phyloP scores from a whole-genome alignment of 2,888 invertebrate species.

The Serrognathus titanus region DNA sequence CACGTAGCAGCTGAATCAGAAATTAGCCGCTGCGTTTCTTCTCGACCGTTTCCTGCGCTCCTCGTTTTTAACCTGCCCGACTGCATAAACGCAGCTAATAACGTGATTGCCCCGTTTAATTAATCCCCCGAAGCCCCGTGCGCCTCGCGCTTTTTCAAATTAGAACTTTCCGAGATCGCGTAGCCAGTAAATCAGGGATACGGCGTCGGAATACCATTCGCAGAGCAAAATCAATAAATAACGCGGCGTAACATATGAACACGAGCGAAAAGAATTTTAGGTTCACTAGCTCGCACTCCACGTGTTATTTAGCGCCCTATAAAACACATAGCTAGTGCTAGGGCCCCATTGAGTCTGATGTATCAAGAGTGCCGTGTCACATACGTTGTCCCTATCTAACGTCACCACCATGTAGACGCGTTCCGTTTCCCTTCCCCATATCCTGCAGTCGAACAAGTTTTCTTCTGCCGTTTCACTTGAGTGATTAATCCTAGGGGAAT shows the following conservation, averaged over 20 bases:
- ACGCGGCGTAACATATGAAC: conserved; percentile 31
- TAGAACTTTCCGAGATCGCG: too few relatives aligned
- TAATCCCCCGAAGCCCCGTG: too few relatives aligned
- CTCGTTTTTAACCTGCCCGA: not conserved
- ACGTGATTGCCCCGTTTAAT: too few relatives aligned
- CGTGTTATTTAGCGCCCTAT: conserved; percentile 30
- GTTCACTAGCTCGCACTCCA: conserved; percentile 23
- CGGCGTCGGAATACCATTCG: not conserved
- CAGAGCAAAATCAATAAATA: conserved; percentile 31
- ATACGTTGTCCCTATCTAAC: conserved; percentile 9
- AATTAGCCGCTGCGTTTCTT: conserved; percentile 20
- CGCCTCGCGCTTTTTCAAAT: too few relatives aligned
- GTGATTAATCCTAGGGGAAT: conserved; percentile 16
- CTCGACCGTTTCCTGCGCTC: conserved; percentile 23
- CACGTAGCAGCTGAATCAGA: conserved; percentile 20
- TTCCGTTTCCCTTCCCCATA: conserved; percentile 8
- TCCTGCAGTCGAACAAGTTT: conserved; percentile 17
- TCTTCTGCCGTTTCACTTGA: conserved; percentile 13
- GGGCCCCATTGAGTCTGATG: conserved; percentile 10
- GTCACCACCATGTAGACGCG: conserved; percentile 8
- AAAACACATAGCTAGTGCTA: conserved; percentile 20
- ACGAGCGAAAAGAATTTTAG: conserved; percentile 30
- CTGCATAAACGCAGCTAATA: too few relatives aligned
- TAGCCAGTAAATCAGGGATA: not conserved
- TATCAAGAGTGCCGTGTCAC: conserved; percentile 14